Evolutionary conservation across 2,797 vertebrate species (phyloP).

Genomic region (Acrossocheilus fasciatus): DNA sequence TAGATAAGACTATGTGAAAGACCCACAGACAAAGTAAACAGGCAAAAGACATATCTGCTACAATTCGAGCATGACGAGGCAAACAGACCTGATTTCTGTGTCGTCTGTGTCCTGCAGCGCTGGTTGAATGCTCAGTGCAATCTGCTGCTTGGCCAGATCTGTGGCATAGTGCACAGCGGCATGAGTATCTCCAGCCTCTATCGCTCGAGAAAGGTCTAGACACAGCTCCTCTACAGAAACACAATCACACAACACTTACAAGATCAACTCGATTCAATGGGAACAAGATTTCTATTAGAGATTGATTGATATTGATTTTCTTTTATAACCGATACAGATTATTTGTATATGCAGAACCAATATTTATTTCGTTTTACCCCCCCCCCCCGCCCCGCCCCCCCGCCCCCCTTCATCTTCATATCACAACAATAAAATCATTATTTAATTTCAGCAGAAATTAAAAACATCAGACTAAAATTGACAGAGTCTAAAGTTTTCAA

Average conservation of each 20-base stretch:
- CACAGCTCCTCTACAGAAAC: conserved; percentile 83
- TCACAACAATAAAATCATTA: neutral
- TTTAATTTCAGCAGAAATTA: neutral
- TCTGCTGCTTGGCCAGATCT: conserved; percentile 81
- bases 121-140: conserved; percentile 77
- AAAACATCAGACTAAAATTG: neutral
- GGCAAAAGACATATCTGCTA: neutral
- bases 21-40: neutral
- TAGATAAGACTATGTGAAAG: neutral
- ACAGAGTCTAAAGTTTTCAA: neutral
- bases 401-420: too few relatives aligned
- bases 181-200: conserved; percentile 82
- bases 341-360: neutral
- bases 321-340: neutral
- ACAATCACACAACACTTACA: neutral
- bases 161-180: conserved; percentile 80
- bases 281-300: neutral
- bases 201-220: conserved; percentile 79
- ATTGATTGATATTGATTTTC: neutral
- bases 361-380: neutral
- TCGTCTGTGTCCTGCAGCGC: conserved; percentile 80
- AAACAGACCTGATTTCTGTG: conserved; percentile 82
- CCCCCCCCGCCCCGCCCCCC: too few relatives aligned
- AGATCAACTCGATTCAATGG: neutral
- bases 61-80: neutral